Conservation (phyloP, 2,797 vertebrate genomes). For the Discoglossus pictus region DNA sequence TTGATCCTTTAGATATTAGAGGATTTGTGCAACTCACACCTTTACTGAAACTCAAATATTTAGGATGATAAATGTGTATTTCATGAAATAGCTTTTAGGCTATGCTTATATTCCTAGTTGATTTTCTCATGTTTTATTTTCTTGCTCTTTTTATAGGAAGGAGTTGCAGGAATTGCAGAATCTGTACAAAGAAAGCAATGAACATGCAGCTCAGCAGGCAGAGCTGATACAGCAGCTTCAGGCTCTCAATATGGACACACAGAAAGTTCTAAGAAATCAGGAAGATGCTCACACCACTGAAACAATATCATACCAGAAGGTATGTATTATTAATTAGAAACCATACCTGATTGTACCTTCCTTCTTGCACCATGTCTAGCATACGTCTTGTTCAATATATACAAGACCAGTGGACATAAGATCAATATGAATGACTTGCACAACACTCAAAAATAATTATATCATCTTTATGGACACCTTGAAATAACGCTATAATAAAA, state of each 20-base stretch:
- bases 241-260: conserved; percentile 82
- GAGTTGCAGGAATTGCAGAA: conserved; percentile 76
- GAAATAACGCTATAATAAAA: too few relatives aligned
- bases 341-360: not conserved
- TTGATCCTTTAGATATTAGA: too few relatives aligned
- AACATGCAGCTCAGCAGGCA: conserved; percentile 80
- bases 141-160: conserved; percentile 65
- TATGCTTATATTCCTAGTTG: too few relatives aligned
- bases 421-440: too few relatives aligned
- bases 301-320: conserved; percentile 83
- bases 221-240: conserved; percentile 90
- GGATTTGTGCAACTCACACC: too few relatives aligned
- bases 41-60: too few relatives aligned
- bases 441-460: too few relatives aligned
- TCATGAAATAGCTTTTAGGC: not conserved
- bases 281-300: conserved; percentile 84
- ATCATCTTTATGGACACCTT: too few relatives aligned
- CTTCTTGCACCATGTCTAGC: too few relatives aligned
- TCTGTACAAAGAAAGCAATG: conserved; percentile 79
- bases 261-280: conserved; percentile 84
- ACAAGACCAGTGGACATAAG: too few relatives aligned
- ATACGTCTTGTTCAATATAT: too few relatives aligned
- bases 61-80: too few relatives aligned
- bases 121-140: conserved; percentile 53
- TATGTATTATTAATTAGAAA: conserved; percentile 62